phyloP scores from a whole-genome alignment of 1,140 invertebrate genomes.

The Neotoxoptera formosana region DNA sequence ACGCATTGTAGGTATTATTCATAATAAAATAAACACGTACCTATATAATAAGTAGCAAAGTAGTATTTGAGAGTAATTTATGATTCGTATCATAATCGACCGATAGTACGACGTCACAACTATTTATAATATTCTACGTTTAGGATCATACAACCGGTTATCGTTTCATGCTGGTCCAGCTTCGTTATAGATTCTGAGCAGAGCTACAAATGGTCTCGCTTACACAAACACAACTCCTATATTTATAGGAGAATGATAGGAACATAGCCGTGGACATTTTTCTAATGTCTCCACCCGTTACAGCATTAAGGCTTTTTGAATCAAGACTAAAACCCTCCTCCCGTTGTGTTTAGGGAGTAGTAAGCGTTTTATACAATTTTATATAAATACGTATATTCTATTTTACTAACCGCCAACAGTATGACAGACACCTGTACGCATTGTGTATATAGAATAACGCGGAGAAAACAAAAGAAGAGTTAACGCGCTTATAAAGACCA shows the following conservation, averaged over 20 bases:
- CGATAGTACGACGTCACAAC: not conserved
- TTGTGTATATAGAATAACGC: not conserved
- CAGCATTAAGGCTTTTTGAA: not conserved
- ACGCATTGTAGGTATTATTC: not conserved
- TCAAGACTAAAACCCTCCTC: not conserved
- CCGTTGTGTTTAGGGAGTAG: not conserved
- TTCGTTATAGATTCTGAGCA: no score
- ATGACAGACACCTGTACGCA: not conserved
- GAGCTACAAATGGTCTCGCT: no score
- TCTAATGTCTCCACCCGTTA: not conserved
- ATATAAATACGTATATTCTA: not conserved
- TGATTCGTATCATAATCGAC: no score
- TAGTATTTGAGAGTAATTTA: not conserved
- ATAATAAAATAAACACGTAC: not conserved
- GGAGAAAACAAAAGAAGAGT: not conserved
- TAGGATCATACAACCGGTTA: no score
- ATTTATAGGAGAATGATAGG: no score
- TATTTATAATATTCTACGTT: not conserved
- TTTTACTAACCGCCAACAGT: not conserved
- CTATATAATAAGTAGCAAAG: no score
- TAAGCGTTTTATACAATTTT: not conserved
- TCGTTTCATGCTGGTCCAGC: no score
- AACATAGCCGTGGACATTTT: not conserved
- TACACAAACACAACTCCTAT: no score
- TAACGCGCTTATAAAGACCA: not conserved